A percentile compares a stretch with the other conserved stretches of the same genome.
Evolutionary conservation across 2,113 vertebrate genomes (phyloP).

Genomic region (Coptodon rendalli): DNA sequence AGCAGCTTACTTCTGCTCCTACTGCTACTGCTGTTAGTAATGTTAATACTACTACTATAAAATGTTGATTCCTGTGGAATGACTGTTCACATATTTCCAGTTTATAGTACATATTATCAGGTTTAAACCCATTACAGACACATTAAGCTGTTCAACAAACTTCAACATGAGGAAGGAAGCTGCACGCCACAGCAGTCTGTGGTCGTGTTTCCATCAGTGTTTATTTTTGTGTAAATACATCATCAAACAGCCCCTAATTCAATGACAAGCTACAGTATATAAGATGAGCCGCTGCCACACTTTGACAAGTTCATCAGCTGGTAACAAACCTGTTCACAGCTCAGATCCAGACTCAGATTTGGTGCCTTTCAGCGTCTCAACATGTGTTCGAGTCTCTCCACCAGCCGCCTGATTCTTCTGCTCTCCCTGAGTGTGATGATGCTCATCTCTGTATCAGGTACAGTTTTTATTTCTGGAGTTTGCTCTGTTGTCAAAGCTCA

Average conservation of each 20-base stretch:
- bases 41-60: not conserved
- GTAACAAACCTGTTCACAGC: not conserved
- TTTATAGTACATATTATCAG: too few species aligned
- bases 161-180: rapidly evolving
- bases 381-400: not conserved
- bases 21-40: not conserved
- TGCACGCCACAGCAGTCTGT: too few species aligned
- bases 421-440: not conserved
- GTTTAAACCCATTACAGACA: too few species aligned
- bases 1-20: too few species aligned
- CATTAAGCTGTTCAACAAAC: too few species aligned
- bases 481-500: not conserved
- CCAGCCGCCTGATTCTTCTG: not conserved
- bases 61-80: not conserved
- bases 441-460: not conserved
- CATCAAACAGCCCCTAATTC: not conserved
- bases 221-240: not conserved
- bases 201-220: too few species aligned
- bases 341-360: not conserved
- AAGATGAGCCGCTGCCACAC: not conserved
- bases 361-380: not conserved
- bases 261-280: not conserved
- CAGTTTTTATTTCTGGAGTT: not conserved
- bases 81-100: too few species aligned
- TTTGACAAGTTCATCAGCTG: not conserved